Percentiles rank a stretch among this genome's conserved stretches.
Conservation (phyloP, 1,140 invertebrate genomes). For the Ostrea denselamellosa region DNA sequence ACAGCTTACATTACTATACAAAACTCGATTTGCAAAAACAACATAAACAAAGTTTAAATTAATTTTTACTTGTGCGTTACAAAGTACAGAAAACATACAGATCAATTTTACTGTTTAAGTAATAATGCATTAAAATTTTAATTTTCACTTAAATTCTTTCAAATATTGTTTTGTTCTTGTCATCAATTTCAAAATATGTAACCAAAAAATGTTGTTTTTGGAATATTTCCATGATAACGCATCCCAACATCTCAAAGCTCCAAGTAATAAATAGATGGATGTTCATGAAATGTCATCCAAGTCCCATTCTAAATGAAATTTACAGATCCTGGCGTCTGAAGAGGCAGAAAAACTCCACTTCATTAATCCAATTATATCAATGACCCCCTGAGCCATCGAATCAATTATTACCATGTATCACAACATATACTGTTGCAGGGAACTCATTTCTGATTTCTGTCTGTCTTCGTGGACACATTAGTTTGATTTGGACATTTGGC, state of each 20-base stretch:
- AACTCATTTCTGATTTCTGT: slow-evolving; percentile 38
- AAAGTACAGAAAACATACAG: too few species aligned
- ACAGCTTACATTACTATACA: too few species aligned
- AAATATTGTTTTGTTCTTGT: too few species aligned
- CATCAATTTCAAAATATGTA: too few species aligned
- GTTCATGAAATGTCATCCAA: slow-evolving; percentile 18
- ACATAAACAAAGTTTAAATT: too few species aligned
- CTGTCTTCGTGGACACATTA: slow-evolving; percentile 37
- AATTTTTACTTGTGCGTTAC: too few species aligned
- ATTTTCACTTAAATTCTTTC: too few species aligned
- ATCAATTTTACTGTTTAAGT: too few species aligned
- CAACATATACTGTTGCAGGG: slow-evolving; percentile 34
- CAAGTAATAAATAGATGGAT: background rate
- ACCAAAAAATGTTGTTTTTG: too few species aligned
- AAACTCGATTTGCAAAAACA: too few species aligned
- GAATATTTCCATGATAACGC: background rate
- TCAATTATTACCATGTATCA: slow-evolving; percentile 37
- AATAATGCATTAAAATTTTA: too few species aligned
- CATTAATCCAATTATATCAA: slow-evolving; percentile 38
- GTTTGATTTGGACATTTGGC: slow-evolving; percentile 37
- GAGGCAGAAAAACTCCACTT: slow-evolving; percentile 28
- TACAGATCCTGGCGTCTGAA: slow-evolving; percentile 11
- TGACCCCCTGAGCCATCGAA: slow-evolving; percentile 26
- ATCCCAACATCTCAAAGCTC: background rate
- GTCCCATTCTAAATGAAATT: slow-evolving; percentile 36